These are phyloP conservation scores for Anodontia alba DNA, from an alignment of 2,888 invertebrate genomes.

Conservation along the genomic window DNA sequence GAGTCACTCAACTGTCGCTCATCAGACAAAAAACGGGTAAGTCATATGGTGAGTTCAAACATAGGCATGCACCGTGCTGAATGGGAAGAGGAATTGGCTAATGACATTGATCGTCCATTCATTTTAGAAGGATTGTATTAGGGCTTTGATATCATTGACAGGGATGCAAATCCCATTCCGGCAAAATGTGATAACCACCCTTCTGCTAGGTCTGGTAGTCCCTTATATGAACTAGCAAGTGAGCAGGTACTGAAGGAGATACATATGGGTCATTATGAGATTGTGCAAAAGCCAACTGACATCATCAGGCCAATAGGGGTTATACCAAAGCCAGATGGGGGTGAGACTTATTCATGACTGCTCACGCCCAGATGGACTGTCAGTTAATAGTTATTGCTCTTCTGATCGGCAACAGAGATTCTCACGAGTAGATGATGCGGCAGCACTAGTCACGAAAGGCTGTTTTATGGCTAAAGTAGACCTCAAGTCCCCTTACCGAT, in stretches of 20 bases:
- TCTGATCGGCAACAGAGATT: constrained; percentile 1
- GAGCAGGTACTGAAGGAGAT: neutral
- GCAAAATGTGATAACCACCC: neutral
- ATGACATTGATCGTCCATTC: neutral
- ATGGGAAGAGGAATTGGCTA: neutral
- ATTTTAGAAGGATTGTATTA: neutral
- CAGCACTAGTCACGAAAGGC: neutral
- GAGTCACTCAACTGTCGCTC: too few species aligned
- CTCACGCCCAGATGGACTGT: too few species aligned
- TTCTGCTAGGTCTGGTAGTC: neutral
- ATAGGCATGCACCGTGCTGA: neutral
- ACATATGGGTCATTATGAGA: neutral
- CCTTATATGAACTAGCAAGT: neutral
- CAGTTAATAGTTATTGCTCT: neutral
- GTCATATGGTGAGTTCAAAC: neutral
- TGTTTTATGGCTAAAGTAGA: constrained; percentile 20
- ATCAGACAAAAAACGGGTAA: neutral
- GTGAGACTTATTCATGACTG: too few species aligned
- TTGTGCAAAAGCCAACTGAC: too few species aligned
- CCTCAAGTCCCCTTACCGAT: constrained; percentile 7
- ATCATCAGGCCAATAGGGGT: too few species aligned
- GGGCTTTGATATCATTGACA: neutral
- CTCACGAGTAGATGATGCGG: neutral
- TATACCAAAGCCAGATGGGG: too few species aligned
- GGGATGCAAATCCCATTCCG: neutral